These are phyloP conservation scores for Callosobruchus maculatus DNA, from an alignment of 2,888 invertebrate genomes.

Conservation along the genomic window DNA sequence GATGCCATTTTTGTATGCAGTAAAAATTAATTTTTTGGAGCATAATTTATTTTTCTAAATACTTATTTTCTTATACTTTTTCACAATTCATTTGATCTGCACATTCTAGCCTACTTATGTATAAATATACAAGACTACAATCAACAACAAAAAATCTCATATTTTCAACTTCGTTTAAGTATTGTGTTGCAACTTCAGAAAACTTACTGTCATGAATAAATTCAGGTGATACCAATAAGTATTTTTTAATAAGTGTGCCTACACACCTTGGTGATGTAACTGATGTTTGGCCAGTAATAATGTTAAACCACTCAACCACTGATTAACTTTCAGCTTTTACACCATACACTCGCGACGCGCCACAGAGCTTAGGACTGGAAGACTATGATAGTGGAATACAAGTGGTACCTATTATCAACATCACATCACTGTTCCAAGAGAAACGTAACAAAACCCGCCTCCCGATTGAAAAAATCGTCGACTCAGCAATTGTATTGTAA, in stretches of 20 bases:
- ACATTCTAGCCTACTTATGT: too few relatives aligned
- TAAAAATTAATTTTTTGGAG: too few relatives aligned
- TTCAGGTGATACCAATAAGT: too few relatives aligned
- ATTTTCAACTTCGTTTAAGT: too few relatives aligned
- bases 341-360: background rate
- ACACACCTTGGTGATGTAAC: background rate
- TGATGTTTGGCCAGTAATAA: background rate
- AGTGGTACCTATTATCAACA: background rate
- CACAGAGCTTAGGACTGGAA: background rate
- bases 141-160: too few relatives aligned
- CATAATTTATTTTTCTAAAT: too few relatives aligned
- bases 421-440: background rate
- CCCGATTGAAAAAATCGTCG: background rate
- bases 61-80: too few relatives aligned
- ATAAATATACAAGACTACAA: too few relatives aligned
- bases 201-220: too few relatives aligned
- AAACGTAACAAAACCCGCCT: background rate
- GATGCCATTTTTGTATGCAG: too few relatives aligned
- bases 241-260: background rate
- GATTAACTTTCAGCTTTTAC: background rate
- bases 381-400: background rate
- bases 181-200: too few relatives aligned
- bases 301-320: background rate
- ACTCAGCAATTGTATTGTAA: background rate
- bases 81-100: too few relatives aligned